phyloP scores from a whole-genome alignment of 2,797 vertebrate species.

The Varecia variegata region DNA sequence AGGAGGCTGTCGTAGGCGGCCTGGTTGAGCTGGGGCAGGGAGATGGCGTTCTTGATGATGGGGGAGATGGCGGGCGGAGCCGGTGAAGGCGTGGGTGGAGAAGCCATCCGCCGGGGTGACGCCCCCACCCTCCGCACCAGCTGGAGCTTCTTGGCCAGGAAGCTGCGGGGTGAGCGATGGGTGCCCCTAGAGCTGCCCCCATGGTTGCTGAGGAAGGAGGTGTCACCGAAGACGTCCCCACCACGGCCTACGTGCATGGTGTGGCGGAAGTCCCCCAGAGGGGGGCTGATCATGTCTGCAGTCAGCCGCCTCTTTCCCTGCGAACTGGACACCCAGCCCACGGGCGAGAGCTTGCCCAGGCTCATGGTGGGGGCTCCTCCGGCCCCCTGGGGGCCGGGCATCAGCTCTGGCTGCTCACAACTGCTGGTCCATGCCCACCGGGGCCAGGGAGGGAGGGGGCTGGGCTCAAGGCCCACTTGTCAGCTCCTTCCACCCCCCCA shows the following conservation, averaged over 20 bases:
- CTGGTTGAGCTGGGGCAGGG: conserved; percentile 93
- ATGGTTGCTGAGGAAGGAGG: conserved; percentile 95
- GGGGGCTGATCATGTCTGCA: conserved; percentile 96
- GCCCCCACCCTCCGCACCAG: conserved; percentile 84
- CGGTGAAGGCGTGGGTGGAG: conserved; percentile 80
- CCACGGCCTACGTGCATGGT: conserved; percentile 98
- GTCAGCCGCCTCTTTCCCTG: conserved; percentile 92
- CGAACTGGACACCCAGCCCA: conserved; percentile 91
- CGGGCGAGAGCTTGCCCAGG: conserved; percentile 92
- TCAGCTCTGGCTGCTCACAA: conserved; percentile 46
- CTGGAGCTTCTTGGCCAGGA: conserved; percentile 91
- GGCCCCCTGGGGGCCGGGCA: conserved; percentile 58
- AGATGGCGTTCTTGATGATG: conserved; percentile 97
- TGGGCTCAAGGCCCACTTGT: not conserved
- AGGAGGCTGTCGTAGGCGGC: conserved; percentile 80
- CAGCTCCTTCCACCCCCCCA: not conserved
- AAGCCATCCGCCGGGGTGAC: conserved; percentile 76
- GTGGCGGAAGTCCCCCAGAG: conserved; percentile 95
- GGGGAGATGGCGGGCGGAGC: conserved; percentile 91
- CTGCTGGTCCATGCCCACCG: conserved; percentile 35
- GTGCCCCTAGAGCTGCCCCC: conserved; percentile 86
- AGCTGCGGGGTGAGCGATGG: conserved; percentile 84
- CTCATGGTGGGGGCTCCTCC: conserved; percentile 87
- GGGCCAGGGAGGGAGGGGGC: not conserved
- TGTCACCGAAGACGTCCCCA: conserved; percentile 96